Base-by-base conservation (phyloP, 2,113 vertebrate species). In the Hippocampus comes region DNA sequence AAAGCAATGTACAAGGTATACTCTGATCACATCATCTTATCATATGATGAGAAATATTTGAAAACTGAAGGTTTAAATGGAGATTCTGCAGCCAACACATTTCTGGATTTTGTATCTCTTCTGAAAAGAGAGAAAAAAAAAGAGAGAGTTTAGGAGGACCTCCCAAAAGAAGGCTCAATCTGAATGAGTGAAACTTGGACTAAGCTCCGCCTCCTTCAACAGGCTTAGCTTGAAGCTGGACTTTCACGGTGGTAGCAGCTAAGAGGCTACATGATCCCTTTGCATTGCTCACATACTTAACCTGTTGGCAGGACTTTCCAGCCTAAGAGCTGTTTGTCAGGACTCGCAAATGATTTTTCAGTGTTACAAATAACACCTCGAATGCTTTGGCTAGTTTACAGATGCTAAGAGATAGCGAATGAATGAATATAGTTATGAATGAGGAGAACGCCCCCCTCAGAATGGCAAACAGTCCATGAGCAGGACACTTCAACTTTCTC, bases 251-350 rank as follows among this genome's bases (percentile, higher is more conserved):
- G 59, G 70, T 55, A 70, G 68, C 72, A 81, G 81, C 68, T 82
- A 80, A 77, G 67, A 48, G 14, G 57, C 76, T 69, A 59, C 74
- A 65, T 71, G 72, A 82, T 83, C 57, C 86, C 74, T 84, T 81
- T 87, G 80, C 76, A 78, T 79, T 80, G 74, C 78, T 87, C 75
- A 82, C 73, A 84, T 78, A 76, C 74, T 80, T 75, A 82, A 66
- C 69, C 66, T 81, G 81, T 72, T 80, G 76, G 41, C 67, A 70
- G 67, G 69, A 78, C 63, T 72, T 81, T 76, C 71, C 73, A 82
- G 23, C 77, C 76, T 68, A 59, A 76, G 81, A 71, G 63, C 63
- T 75, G 30, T 64, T 73, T 76, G 68, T 71, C 30, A 48, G n/a
- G 51, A 77, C 60, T 57, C 66, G 76, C 71, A 74, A 73, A 74